These are phyloP conservation scores for Ephialtes manifestator DNA, from an alignment of 2,888 invertebrate species.

Conservation along the genomic window DNA sequence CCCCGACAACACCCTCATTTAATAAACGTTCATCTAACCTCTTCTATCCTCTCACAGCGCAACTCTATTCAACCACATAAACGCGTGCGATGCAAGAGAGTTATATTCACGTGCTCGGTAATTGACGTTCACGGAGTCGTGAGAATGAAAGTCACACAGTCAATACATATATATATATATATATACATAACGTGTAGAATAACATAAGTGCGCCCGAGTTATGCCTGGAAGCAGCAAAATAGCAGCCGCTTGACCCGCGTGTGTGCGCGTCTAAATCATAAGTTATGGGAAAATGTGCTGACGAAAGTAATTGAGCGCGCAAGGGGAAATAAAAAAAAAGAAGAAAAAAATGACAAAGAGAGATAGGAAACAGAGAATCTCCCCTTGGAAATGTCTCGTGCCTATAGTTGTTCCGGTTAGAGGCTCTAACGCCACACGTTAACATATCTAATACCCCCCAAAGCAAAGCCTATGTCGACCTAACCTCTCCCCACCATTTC, in stretches of 20 bases:
- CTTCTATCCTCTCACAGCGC: too few species aligned
- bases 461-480: constrained; percentile 49
- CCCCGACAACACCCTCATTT: not conserved
- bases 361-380: constrained; percentile 54
- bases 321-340: constrained; percentile 24
- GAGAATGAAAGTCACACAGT: constrained; percentile 60
- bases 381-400: constrained; percentile 48
- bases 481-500: constrained; percentile 39
- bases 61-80: not conserved
- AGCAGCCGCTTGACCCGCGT: constrained; percentile 34
- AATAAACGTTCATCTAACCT: constrained; percentile 12
- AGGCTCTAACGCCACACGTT: constrained; percentile 68
- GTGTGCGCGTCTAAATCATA: constrained; percentile 63
- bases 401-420: constrained; percentile 77
- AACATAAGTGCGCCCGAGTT: constrained; percentile 8
- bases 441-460: constrained; percentile 71
- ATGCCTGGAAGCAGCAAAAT: not conserved
- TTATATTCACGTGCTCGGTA: constrained; percentile 40
- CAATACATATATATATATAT: constrained; percentile 51
- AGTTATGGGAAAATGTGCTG: constrained; percentile 70
- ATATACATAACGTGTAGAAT: not conserved
- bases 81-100: not conserved
- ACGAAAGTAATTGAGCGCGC: constrained; percentile 68
- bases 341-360: constrained; percentile 24
- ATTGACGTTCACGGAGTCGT: constrained; percentile 42